Conservation (phyloP, 2,888 invertebrate genomes). For the Drosophila pullipes region DNA sequence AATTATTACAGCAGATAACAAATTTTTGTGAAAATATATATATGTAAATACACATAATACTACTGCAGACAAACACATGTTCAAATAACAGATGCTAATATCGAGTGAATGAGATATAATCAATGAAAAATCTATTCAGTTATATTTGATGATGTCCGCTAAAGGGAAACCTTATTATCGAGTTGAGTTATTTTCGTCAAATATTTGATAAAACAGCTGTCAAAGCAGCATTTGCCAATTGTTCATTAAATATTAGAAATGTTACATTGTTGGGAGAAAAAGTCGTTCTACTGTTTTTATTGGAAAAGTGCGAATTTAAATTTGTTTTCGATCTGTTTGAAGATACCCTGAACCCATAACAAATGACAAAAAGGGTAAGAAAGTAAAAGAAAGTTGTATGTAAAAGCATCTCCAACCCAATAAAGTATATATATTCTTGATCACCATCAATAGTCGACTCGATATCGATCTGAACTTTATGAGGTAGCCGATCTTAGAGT, state of each 20-base stretch:
- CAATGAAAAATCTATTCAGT: neutral
- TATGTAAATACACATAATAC: neutral
- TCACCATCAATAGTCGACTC: no score
- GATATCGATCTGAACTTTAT: no score
- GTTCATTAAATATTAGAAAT: neutral
- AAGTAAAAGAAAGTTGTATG: neutral
- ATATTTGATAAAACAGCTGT: neutral
- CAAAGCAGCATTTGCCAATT: neutral
- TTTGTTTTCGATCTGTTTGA: neutral
- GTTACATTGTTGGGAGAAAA: neutral
- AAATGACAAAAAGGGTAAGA: neutral
- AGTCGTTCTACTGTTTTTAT: neutral
- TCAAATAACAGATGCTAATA: slow-evolving; percentile 31
- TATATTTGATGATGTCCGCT: neutral
- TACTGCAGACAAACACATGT: slow-evolving; percentile 17
- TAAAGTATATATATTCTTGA: neutral
- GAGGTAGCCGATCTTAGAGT: no score
- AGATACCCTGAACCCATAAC: neutral
- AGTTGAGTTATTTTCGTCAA: neutral
- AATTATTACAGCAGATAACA: slow-evolving; percentile 40
- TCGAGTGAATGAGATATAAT: neutral
- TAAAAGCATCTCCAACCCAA: neutral
- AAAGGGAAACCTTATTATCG: neutral
- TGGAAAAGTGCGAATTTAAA: neutral
- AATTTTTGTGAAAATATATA: slow-evolving; percentile 16